phyloP scores from a whole-genome alignment of 37 sponge, comb jelly and placozoan species.

The Theonella swinhoei region DNA sequence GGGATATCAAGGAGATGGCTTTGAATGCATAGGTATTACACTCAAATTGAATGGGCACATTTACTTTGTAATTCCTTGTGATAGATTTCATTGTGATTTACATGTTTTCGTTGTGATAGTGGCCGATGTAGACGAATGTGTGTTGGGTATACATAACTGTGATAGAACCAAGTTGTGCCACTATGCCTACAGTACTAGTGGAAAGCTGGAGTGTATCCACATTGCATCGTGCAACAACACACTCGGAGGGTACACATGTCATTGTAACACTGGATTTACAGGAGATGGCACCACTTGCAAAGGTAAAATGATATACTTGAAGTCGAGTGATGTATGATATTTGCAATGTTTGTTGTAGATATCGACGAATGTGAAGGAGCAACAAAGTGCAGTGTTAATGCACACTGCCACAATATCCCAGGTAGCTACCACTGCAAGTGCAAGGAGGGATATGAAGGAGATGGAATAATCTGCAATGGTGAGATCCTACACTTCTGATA shows the following conservation, averaged over 20 bases:
- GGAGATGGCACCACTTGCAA: background rate
- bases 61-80: no score
- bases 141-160: background rate
- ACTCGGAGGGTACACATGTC: background rate
- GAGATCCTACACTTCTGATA: background rate
- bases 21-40: background rate
- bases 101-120: no score
- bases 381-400: background rate
- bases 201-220: background rate
- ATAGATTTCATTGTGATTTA: no score
- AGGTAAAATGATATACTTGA: no score
- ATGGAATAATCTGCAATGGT: background rate
- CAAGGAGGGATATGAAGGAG: background rate
- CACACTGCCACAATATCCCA: background rate
- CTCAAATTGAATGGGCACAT: no score
- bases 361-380: background rate
- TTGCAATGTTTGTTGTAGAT: background rate
- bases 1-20: background rate
- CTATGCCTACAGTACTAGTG: background rate
- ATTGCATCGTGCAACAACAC: background rate
- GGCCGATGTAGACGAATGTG: background rate
- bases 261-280: background rate
- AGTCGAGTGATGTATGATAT: no score
- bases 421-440: constrained; percentile 7
- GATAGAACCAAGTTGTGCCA: background rate